Evolutionary conservation across 2,113 vertebrate genomes (phyloP).

Genomic region (Cyphomyrus discorhynchus): DNA sequence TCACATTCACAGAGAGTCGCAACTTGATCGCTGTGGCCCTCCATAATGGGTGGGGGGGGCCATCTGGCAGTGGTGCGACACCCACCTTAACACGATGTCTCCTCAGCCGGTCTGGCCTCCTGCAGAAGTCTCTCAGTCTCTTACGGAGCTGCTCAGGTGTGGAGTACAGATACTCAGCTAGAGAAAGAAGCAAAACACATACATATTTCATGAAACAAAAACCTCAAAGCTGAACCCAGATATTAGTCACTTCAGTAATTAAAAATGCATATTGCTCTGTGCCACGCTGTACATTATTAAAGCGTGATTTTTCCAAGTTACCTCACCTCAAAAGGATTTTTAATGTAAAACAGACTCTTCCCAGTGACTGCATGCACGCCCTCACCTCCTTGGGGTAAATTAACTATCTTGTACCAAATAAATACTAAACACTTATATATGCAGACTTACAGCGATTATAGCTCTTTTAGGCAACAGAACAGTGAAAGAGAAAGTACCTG

Average conservation of each 20-base stretch:
- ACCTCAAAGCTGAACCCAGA: conserved; percentile 80
- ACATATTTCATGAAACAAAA: conserved; percentile 88
- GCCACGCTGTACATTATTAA: conserved; percentile 91
- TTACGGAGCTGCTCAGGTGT: conserved; percentile 92
- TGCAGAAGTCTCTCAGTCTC: conserved; percentile 80
- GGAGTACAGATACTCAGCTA: conserved; percentile 91
- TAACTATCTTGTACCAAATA: conserved; percentile 82
- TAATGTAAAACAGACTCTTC: conserved; percentile 79
- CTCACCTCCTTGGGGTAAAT: conserved; percentile 80
- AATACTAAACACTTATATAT: conserved; percentile 59
- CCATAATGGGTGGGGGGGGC: too few relatives aligned
- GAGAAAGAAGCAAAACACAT: conserved; percentile 68
- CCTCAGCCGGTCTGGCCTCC: conserved; percentile 72
- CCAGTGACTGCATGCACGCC: conserved; percentile 69
- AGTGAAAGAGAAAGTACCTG: neutral
- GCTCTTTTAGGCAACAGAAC: neutral
- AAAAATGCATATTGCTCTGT: conserved; percentile 87
- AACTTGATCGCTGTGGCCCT: neutral
- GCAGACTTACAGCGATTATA: conserved; percentile 23
- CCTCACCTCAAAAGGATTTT: conserved; percentile 81
- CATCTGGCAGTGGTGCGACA: conserved; percentile 29
- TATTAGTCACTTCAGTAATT: conserved; percentile 86
- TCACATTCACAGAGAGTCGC: neutral
- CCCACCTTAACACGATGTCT: conserved; percentile 80
- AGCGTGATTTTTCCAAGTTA: conserved; percentile 82